Percentiles rank a stretch among this genome's conserved stretches.
These are phyloP conservation scores for Microcebus jonahi DNA, from an alignment of 2,113 vertebrate genomes.

Conservation along the genomic window DNA sequence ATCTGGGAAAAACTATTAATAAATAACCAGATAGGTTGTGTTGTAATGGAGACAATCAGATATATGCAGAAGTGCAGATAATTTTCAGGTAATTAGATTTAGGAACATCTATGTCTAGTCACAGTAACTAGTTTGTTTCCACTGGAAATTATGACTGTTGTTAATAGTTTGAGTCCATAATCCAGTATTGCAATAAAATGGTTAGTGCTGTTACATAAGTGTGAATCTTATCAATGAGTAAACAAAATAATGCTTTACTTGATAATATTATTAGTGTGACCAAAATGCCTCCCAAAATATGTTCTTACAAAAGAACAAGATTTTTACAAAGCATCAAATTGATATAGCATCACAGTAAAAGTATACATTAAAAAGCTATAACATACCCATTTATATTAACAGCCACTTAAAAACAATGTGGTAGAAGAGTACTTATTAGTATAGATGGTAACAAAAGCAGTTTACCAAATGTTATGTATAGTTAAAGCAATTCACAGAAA, in stretches of 20 bases:
- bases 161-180: not conserved
- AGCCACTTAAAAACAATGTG: not conserved
- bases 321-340: not conserved
- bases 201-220: not conserved
- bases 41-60: not conserved
- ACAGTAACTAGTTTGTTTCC: not conserved
- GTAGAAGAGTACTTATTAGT: not conserved
- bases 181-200: not conserved
- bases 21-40: not conserved
- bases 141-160: not conserved
- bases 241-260: slow-evolving; percentile 17
- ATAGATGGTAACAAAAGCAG: not conserved
- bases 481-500: slow-evolving; percentile 7
- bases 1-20: not conserved
- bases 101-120: not conserved
- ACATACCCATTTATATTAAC: not conserved
- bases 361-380: slow-evolving; percentile 16
- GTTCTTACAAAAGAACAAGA: not conserved
- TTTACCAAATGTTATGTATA: not conserved
- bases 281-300: not conserved
- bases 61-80: not conserved
- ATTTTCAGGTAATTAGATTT: not conserved
- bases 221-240: not conserved
- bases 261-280: not conserved
- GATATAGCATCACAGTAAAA: not conserved